These are phyloP conservation scores for Temnothorax unifasciatus DNA, from an alignment of 2,888 invertebrate species.

Conservation along the genomic window DNA sequence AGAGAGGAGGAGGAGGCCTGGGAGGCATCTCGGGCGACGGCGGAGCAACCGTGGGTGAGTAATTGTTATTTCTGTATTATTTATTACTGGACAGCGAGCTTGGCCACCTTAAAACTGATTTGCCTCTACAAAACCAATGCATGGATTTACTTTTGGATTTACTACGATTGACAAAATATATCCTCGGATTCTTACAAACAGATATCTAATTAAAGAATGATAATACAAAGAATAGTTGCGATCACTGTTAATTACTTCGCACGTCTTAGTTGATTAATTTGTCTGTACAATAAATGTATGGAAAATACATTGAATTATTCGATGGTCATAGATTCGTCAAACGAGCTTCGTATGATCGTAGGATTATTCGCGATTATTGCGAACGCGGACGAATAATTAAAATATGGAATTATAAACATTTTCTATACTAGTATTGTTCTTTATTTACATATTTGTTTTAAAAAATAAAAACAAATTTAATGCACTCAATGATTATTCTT, in stretches of 20 bases:
- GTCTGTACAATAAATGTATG: neutral
- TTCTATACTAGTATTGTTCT: neutral
- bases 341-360: neutral
- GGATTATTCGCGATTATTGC: neutral
- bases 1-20: too few species aligned
- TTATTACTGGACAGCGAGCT: neutral
- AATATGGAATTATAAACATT: neutral
- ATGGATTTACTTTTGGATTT: neutral
- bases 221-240: neutral
- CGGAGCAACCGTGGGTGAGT: neutral
- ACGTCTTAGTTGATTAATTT: neutral
- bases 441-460: neutral
- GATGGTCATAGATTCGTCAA: neutral
- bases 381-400: neutral
- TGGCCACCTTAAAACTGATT: neutral
- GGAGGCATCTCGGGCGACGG: neutral
- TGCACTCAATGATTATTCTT: neutral
- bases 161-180: neutral
- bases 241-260: neutral
- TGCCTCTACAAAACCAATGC: neutral
- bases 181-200: neutral
- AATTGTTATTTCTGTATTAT: neutral
- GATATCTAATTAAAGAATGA: neutral
- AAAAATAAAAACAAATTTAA: neutral
- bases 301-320: neutral